These are phyloP conservation scores for Zapus hudsonius DNA, from an alignment of 2,113 vertebrate species.

Conservation along the genomic window DNA sequence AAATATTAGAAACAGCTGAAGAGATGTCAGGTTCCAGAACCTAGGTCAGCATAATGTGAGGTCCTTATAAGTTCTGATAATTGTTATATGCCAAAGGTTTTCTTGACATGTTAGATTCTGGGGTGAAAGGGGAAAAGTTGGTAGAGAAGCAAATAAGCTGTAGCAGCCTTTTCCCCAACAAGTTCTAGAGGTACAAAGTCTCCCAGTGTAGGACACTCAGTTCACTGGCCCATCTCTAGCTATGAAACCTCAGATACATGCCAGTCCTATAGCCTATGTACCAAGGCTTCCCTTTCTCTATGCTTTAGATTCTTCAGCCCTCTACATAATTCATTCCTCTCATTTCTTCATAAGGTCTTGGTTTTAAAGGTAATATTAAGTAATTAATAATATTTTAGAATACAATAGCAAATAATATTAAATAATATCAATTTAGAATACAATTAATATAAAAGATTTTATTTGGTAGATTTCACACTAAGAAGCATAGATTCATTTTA, in stretches of 20 bases:
- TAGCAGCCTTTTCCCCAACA: neutral
- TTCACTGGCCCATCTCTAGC: neutral
- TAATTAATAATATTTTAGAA: no score
- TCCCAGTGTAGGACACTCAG: accelerated
- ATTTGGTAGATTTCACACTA: neutral
- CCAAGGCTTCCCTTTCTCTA: neutral
- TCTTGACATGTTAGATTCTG: neutral
- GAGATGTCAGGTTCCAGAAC: neutral
- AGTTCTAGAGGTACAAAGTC: neutral
- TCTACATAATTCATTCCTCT: neutral
- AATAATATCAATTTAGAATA: no score
- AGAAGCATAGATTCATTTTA: neutral
- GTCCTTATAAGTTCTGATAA: neutral
- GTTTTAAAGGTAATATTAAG: no score
- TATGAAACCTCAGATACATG: neutral
- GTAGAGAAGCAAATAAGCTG: neutral
- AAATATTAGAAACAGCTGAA: neutral
- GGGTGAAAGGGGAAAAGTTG: neutral
- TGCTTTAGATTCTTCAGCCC: neutral
- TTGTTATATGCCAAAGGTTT: neutral
- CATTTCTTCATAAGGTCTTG: neutral
- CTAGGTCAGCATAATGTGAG: neutral
- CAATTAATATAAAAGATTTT: neutral
- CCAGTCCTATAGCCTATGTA: neutral
- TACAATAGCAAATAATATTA: no score